phyloP scores from a whole-genome alignment of 2,888 invertebrate species.

The Erebia ligea region DNA sequence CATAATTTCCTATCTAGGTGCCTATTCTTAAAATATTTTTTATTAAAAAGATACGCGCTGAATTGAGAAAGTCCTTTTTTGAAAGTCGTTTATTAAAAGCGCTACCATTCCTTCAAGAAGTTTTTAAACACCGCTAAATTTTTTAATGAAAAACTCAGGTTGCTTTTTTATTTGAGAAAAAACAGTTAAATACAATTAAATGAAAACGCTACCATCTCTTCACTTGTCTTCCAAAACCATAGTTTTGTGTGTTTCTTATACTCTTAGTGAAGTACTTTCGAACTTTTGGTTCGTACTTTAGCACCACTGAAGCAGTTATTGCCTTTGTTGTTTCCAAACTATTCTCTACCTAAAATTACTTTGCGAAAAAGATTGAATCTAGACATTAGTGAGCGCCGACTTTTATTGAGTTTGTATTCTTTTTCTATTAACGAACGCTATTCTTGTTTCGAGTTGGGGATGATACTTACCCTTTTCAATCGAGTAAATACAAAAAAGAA shows the following conservation, averaged over 20 bases:
- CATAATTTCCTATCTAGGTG: no score
- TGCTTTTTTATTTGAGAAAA: no score
- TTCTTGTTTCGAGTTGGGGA: slow-evolving; percentile 15
- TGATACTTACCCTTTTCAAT: slow-evolving; percentile 23
- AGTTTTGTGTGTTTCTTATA: slow-evolving; percentile 55
- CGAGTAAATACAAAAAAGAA: slow-evolving; percentile 8
- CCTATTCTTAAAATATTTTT: no score
- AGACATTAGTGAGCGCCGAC: slow-evolving; percentile 23
- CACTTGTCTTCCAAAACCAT: slow-evolving; percentile 41
- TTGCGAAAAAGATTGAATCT: slow-evolving; percentile 32
- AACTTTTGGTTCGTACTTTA: slow-evolving; percentile 45
- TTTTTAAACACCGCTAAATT: no score
- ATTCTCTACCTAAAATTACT: slow-evolving; percentile 48
- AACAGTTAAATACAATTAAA: no score
- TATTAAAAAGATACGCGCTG: no score
- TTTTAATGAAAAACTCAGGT: no score
- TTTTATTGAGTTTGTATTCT: slow-evolving; percentile 30
- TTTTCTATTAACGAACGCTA: slow-evolving; percentile 30
- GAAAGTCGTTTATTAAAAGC: no score
- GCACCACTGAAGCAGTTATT: slow-evolving; percentile 50
- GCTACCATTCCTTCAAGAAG: no score
- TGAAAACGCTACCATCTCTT: slow-evolving; percentile 28
- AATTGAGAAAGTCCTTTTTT: no score
- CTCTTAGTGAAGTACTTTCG: slow-evolving; percentile 53
- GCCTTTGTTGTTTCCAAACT: slow-evolving; percentile 53